Conservation (phyloP, 2,888 invertebrate species). For the Ecliptopera silaceata region DNA sequence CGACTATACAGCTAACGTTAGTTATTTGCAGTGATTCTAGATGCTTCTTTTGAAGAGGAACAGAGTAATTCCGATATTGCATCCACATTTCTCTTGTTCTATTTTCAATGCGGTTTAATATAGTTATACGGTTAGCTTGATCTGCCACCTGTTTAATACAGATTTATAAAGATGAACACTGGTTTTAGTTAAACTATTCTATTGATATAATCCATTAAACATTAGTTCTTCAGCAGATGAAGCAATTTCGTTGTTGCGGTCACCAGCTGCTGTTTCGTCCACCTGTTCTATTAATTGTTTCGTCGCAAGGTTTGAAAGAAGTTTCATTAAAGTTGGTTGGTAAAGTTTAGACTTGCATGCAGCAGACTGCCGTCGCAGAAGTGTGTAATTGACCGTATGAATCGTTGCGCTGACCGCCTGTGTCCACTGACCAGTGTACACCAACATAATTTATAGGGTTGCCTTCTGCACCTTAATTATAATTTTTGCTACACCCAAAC, state of each 20-base stretch:
- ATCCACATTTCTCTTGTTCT: conserved; percentile 41
- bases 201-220: not conserved
- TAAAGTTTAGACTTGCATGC: conserved; percentile 32
- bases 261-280: conserved; percentile 36
- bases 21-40: conserved; percentile 57
- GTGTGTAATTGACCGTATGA: conserved; percentile 75
- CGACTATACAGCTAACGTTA: conserved; percentile 45
- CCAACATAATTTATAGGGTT: conserved; percentile 60
- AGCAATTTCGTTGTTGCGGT: conserved; percentile 27
- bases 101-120: conserved; percentile 26
- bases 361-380: conserved; percentile 44
- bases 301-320: conserved; percentile 35
- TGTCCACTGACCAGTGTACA: conserved; percentile 51
- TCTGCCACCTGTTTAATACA: not conserved
- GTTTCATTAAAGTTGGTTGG: conserved; percentile 37
- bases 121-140: conserved; percentile 32
- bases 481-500: too few species aligned
- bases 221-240: conserved; percentile 8
- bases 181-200: conserved; percentile 25
- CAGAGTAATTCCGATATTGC: conserved; percentile 48
- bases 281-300: conserved; percentile 40
- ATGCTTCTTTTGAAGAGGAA: conserved; percentile 45
- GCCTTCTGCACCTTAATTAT: conserved; percentile 31
- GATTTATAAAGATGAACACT: conserved; percentile 14
- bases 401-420: conserved; percentile 65